Evolutionary conservation across 2,113 vertebrate genomes (phyloP).

Genomic region (Hypocryptadius cinnamomeus): DNA sequence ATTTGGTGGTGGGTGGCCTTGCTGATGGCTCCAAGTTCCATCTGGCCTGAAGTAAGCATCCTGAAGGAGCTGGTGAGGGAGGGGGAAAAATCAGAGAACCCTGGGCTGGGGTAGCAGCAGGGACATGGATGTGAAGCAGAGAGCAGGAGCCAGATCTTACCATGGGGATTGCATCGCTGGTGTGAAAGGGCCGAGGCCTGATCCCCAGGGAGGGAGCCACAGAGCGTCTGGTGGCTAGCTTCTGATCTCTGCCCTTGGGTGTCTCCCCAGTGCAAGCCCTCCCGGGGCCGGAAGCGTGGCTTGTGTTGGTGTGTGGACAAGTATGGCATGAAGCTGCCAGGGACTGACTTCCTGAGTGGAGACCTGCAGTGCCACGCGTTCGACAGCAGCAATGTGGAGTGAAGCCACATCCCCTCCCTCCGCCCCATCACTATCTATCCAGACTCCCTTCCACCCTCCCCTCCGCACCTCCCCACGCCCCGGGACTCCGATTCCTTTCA

Average conservation of each 20-base stretch:
- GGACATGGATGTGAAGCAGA: background rate
- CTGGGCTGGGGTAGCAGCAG: background rate
- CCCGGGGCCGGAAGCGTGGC: conserved; percentile 92
- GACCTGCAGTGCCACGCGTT: conserved; percentile 95
- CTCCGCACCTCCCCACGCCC: conserved; percentile 65
- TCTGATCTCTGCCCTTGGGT: background rate
- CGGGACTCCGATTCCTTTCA: conserved; percentile 71
- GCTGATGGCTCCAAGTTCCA: background rate
- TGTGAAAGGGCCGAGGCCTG: background rate
- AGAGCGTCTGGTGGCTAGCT: rapidly evolving
- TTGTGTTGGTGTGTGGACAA: conserved; percentile 99
- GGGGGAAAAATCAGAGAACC: background rate
- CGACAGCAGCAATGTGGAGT: conserved; percentile 93
- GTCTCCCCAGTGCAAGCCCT: conserved; percentile 88
- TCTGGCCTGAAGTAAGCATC: background rate
- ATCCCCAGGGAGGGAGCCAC: background rate
- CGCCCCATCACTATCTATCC: conserved; percentile 61
- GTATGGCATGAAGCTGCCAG: conserved; percentile 91
- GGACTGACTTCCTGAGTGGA: conserved; percentile 87
- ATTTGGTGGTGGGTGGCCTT: background rate
- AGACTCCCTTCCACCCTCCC: conserved; percentile 63
- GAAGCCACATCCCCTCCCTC: conserved; percentile 67
- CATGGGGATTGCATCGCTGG: background rate
- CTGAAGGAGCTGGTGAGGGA: background rate
- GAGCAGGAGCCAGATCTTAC: background rate